phyloP scores from a whole-genome alignment of 2,113 vertebrate species.

The Pluvianellus socialis region DNA sequence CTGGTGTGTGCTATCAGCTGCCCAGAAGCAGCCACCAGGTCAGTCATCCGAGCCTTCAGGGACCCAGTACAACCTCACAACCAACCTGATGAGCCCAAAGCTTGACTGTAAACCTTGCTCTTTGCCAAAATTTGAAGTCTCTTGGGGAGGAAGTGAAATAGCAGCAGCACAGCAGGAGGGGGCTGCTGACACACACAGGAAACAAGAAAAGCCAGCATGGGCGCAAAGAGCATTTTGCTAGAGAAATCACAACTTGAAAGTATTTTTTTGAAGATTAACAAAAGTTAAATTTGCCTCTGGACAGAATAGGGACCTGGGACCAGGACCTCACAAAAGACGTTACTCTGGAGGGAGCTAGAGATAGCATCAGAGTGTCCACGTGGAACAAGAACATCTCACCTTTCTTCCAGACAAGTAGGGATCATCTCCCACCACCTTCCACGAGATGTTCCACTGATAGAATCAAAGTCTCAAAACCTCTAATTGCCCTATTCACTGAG shows the following conservation, averaged over 20 bases:
- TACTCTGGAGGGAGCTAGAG: neutral
- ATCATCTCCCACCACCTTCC: neutral
- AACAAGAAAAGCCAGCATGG: neutral
- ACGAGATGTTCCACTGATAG: neutral
- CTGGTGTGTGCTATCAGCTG: neutral
- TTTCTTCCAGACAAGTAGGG: neutral
- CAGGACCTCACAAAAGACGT: neutral
- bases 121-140: neutral
- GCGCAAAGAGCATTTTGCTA: neutral
- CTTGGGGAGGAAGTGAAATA: neutral
- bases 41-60: neutral
- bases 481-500: neutral
- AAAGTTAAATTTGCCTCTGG: neutral
- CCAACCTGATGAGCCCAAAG: neutral
- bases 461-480: neutral
- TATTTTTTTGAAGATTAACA: neutral
- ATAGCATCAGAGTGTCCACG: neutral
- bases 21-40: neutral
- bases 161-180: neutral
- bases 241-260: neutral
- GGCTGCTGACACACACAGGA: neutral
- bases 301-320: neutral
- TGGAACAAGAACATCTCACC: neutral
- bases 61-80: neutral
- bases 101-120: neutral